Evolutionary conservation across 2,797 vertebrate genomes (phyloP), one percentile per base, ranked within the genome.

Genomic region (Denticeps clupeoides): DNA sequence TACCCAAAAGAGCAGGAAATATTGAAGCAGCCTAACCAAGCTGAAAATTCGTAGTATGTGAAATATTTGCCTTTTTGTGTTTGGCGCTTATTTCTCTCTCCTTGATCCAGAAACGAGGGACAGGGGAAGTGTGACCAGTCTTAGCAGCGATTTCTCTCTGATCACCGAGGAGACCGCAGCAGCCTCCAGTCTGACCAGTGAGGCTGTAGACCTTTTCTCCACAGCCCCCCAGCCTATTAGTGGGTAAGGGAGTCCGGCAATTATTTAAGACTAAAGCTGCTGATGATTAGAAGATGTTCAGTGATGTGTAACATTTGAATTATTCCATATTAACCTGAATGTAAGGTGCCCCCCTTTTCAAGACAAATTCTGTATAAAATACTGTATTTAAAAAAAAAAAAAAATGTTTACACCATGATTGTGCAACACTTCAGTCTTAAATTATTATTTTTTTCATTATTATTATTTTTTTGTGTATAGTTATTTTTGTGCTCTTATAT

Each of bases 131-230:
- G 85, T 87, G 64, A 96, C 88, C 43, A 97, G 93, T 61, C 79
- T 97, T 55, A 89, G 90, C 82, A 98, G 94, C 0, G 93, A 93
- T 62, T 97, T 97, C 65, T 96, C 92, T 35, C 82, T 96, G 27
- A 88, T 95, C 62, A 85, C 89, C 43, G 94, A 97, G 64, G 92
- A 86, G 45, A 80, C 76, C 4, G 83, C 83, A 7, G 82, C 74
- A 1, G 61, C 79, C 18, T 87, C 86, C 67, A 87, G 84, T 62
- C 79, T 89, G 60, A 81, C 72, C 47, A 85, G 78, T 1, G 93
- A 98, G 67, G 54, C 77, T 2, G 69, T 85, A 61, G 94, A 98
- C 63, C 72, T 83, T 44, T 77, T 85, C 61, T 76, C 80, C 38
- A 64, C 72, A 49, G 90, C 86, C 50, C 60, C 82, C 12, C 87